These are phyloP conservation scores for Euspilapteryx auroguttella DNA, from an alignment of 2,888 invertebrate species.

Conservation along the genomic window DNA sequence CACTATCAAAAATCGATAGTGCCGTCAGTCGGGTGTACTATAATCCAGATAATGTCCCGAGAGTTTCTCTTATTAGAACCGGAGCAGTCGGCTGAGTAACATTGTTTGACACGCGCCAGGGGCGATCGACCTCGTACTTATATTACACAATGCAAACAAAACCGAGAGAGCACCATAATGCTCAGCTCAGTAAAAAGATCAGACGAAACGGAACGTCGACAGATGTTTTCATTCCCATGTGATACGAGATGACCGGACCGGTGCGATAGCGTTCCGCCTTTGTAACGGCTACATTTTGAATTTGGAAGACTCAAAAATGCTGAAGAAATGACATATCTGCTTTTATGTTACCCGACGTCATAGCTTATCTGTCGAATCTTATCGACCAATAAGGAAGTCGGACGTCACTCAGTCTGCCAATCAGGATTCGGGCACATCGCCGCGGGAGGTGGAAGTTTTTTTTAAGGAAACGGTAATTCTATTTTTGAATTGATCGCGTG, in stretches of 20 bases:
- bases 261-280: slow-evolving; percentile 42
- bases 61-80: no score
- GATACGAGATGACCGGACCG: slow-evolving; percentile 29
- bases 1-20: no score
- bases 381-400: slow-evolving; percentile 57
- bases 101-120: slow-evolving; percentile 24
- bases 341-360: slow-evolving; percentile 46
- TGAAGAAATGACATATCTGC: slow-evolving; percentile 39
- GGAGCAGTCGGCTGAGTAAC: no score
- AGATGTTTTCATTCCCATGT: slow-evolving; percentile 52
- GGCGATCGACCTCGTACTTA: slow-evolving; percentile 32
- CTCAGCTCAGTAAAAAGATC: slow-evolving; percentile 22
- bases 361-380: slow-evolving; percentile 51
- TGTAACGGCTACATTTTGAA: no score
- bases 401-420: slow-evolving; percentile 57
- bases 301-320: slow-evolving; percentile 38
- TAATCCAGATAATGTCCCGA: no score
- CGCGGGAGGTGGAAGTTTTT: slow-evolving; percentile 41
- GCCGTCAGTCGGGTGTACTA: no score
- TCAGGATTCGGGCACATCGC: slow-evolving; percentile 39
- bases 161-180: slow-evolving; percentile 26
- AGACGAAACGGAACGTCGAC: slow-evolving; percentile 38
- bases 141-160: slow-evolving; percentile 32
- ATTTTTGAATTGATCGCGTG: slow-evolving; percentile 39
- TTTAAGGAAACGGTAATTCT: slow-evolving; percentile 3